Evolutionary conservation across 2,113 vertebrate species (phyloP), one percentile per base, ranked within the genome.

Genomic region (Synodontis membranacea): DNA sequence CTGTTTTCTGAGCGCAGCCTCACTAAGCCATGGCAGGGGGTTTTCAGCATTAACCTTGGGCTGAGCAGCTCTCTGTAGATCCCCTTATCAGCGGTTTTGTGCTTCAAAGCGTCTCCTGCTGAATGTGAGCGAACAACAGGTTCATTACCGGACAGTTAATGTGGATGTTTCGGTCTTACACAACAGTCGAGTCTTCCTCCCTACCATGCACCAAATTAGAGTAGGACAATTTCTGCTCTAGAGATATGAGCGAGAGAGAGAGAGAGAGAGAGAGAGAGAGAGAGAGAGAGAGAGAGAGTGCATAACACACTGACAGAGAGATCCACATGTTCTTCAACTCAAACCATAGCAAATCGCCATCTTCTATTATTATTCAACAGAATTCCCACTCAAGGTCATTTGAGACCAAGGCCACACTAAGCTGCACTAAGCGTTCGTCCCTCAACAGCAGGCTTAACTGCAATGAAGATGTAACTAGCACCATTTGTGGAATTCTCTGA

Each of bases 1-100:
- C 34, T 80, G 37, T 78, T 50, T 76, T 76, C 78, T 58, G 19
- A 56, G 52, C 21, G 0, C 8, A 25, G 19, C 5, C 12, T 12
- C 4, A 8, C 54, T 58, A 42, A 23, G 74, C 46, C 11, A 72
- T 28, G 64, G 46, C 31, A 50, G 60, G 89, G 88, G 17, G 28
- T 56, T 72, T 84, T 90, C n/a, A 2, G n/a, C 31, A 6, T 56
- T 93, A 91, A 92, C 92, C 91, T 92, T 93, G 89, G 91, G 87
- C 42, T 68, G 52, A 58, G 84, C 84, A 66, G 86, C 72, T 85
- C 90, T 80, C 85, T 60, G 48, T 31, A 79, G 86, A 74, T 84
- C 28, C 84, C 54, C 42, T 89, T 86, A 88, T 86, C 64, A 10
- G 60, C 46, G 12, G 70, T 66, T 60, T 81, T 88, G 84, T 28